phyloP scores from a whole-genome alignment of 2,888 invertebrate species.

The Lepas anatifera region DNA sequence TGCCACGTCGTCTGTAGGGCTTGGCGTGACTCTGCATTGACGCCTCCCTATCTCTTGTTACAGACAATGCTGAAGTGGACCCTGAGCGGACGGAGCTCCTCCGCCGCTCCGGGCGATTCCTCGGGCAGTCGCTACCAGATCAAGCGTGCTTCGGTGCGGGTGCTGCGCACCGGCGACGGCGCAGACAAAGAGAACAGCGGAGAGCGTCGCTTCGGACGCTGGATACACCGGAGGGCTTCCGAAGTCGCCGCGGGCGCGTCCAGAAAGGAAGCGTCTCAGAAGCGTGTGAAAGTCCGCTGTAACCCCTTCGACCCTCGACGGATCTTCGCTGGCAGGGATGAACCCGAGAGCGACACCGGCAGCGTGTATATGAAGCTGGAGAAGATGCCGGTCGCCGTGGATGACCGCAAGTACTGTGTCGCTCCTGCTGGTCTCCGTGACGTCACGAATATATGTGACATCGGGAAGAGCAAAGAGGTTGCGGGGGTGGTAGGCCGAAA shows the following conservation, averaged over 20 bases:
- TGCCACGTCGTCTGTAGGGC: too few species aligned
- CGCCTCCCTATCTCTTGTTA: not conserved
- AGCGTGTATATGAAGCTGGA: conserved; percentile 24
- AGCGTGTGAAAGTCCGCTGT: conserved; percentile 15
- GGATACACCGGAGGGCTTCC: not conserved
- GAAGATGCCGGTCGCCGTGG: conserved; percentile 22
- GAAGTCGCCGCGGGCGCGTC: not conserved
- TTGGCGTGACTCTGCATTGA: too few species aligned
- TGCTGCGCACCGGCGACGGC: not conserved
- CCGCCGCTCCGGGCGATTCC: not conserved
- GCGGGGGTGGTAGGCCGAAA: not conserved
- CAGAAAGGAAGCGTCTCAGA: too few species aligned
- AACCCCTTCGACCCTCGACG: conserved; percentile 23
- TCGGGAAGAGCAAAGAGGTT: too few species aligned
- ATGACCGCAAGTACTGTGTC: not conserved
- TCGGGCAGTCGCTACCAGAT: not conserved
- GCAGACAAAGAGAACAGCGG: not conserved
- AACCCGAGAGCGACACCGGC: conserved; percentile 24
- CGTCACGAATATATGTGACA: not conserved
- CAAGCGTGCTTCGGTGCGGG: conserved; percentile 1
- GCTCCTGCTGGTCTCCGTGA: not conserved
- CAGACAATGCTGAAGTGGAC: conserved; percentile 25
- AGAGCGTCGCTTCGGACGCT: not conserved
- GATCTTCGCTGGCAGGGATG: conserved; percentile 20
- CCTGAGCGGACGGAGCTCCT: conserved; percentile 14